Base-by-base conservation (phyloP, 2,113 vertebrate genomes). In the Pluvianellus socialis region DNA sequence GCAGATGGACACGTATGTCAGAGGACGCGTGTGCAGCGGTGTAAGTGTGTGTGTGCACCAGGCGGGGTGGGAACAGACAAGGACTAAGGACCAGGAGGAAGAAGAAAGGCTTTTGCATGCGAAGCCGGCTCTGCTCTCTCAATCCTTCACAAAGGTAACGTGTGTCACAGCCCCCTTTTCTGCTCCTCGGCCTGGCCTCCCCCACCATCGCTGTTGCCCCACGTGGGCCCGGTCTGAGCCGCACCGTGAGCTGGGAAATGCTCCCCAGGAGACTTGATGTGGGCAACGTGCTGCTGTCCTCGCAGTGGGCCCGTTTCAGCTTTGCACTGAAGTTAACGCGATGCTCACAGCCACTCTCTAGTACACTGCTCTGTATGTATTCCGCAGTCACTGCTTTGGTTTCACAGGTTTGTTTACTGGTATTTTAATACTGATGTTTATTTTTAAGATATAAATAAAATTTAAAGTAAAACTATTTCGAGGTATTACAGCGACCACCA, bases 401-500 rank as follows among this genome's bases (percentile, higher is more conserved):
- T 27, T 61, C 88, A 89, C 76, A 67, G 14, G 50, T 86, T 72
- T 92, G 80, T 74, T 94, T 87, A 92, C 73, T 79, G 77, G 6
- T 89, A 75, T 72, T 94, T 96, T 91, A 89, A 96, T 92, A 79
- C 49, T 75, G 85, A 83, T 93, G 94, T 88, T 92, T 90, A 91
- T 96, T 96, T 96, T 96, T 62, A 92, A 95, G 91, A 76, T 73
- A 85, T 27, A 91, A 97, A 97, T 97, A 97, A 96, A 95, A 84
- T 62, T 19, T 49, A 14, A 92, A 79, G 49, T 61, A 75, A 92
- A 90, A 59, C 68, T 96, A 86, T 92, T 96, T 97, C 91, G 53
- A 89, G 74, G 75, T 84, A 81, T 44, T 61, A 86, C 61, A 58
- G 32, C 19, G 35, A 38, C 24, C 32, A 72, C 12, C 23, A 70